Percentiles rank a stretch among this genome's conserved stretches.
phyloP scores from a whole-genome alignment of 1,140 invertebrate species.

The Tetramorium alpestre region DNA sequence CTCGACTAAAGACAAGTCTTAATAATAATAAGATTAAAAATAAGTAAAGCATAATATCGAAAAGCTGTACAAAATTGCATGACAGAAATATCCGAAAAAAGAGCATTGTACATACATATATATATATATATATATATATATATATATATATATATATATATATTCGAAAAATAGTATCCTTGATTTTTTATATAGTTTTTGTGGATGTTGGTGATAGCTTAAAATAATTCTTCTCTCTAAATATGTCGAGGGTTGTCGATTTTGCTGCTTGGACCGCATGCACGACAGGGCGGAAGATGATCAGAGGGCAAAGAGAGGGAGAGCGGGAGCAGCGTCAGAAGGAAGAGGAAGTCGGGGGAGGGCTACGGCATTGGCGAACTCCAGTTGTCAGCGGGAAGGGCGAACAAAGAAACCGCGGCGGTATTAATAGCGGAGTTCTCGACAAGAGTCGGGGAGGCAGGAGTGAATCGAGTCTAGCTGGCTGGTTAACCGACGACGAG shows the following conservation, averaged over 20 bases:
- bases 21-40: no score
- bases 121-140: no score
- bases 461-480: slow-evolving; percentile 26
- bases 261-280: neutral
- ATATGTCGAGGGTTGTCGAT: neutral
- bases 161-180: no score
- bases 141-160: no score
- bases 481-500: slow-evolving; percentile 33
- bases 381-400: slow-evolving; percentile 5
- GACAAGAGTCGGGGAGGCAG: neutral
- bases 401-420: slow-evolving; percentile 49
- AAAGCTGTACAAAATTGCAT: no score
- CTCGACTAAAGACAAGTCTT: no score
- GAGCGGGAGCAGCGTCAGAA: neutral
- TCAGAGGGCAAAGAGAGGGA: neutral
- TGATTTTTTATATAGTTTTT: neutral
- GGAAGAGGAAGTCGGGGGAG: slow-evolving; percentile 14
- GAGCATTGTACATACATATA: no score
- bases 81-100: no score
- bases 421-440: slow-evolving; percentile 52
- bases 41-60: no score
- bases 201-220: neutral
- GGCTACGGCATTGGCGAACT: slow-evolving; percentile 6
- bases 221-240: neutral
- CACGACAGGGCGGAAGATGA: neutral